phyloP scores from a whole-genome alignment of 2,888 invertebrate species.

The Drosophila melanocephala region DNA sequence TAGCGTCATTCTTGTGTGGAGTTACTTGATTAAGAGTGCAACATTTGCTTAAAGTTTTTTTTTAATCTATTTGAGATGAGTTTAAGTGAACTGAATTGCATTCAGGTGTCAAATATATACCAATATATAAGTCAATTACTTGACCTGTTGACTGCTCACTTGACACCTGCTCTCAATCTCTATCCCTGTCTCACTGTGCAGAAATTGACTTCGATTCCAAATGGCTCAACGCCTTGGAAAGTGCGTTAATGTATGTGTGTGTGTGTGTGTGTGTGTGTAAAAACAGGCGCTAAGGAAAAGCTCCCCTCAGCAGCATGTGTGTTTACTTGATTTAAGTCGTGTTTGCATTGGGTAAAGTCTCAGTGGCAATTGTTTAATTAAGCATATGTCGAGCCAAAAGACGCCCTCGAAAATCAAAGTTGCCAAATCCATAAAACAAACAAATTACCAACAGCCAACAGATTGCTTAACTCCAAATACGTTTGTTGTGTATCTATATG shows the following conservation, averaged over 20 bases:
- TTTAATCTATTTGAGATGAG: not conserved
- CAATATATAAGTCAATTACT: constrained; percentile 17
- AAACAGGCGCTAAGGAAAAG: constrained; percentile 29
- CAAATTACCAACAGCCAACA: constrained; percentile 73
- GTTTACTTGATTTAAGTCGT: constrained; percentile 49
- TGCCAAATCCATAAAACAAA: constrained; percentile 76
- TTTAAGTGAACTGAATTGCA: not conserved
- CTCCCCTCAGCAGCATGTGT: constrained; percentile 22
- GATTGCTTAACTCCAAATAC: constrained; percentile 47
- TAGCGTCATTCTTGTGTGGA: not conserved
- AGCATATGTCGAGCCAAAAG: constrained; percentile 53
- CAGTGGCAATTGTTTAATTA: constrained; percentile 63
- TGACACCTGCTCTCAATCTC: not conserved
- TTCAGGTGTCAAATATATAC: not conserved
- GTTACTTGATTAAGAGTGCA: not conserved
- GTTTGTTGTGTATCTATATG: constrained; percentile 2
- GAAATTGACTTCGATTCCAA: constrained; percentile 38
- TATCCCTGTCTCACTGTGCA: not conserved
- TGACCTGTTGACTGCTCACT: constrained; percentile 30
- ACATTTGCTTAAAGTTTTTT: not conserved
- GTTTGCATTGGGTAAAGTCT: constrained; percentile 42
- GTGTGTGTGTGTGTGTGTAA: not conserved
- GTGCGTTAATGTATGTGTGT: not conserved
- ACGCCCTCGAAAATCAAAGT: constrained; percentile 60
- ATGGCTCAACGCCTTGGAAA: constrained; percentile 23